phyloP scores from a whole-genome alignment of 2,113 vertebrate species.

The Dicentrarchus labrax region DNA sequence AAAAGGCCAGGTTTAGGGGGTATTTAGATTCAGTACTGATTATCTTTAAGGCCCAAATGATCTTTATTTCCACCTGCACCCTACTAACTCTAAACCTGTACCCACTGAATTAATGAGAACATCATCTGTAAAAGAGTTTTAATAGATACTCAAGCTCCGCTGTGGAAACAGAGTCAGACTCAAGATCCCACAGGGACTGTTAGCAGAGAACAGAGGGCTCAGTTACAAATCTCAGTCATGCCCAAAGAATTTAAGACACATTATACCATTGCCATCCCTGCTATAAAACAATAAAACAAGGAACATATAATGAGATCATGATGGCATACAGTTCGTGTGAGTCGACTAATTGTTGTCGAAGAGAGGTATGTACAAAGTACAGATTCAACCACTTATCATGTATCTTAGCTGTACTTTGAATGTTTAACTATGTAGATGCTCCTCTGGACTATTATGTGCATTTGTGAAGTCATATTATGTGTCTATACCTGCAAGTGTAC shows the following conservation, averaged over 20 bases:
- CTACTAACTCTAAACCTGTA: neutral
- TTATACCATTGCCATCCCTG: conserved; percentile 5
- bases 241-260: conserved; percentile 39
- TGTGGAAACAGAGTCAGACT: conserved; percentile 59
- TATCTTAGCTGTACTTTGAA: neutral
- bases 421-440: neutral
- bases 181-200: conserved; percentile 37
- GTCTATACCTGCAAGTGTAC: neutral
- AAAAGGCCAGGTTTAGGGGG: neutral
- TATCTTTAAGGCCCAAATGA: conserved; percentile 3
- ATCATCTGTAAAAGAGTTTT: conserved; percentile 45
- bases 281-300: conserved; percentile 32
- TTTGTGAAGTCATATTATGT: neutral
- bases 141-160: conserved; percentile 37
- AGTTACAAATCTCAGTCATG: conserved; percentile 45
- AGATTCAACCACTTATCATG: neutral
- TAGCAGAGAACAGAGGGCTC: conserved; percentile 17
- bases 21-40: conserved; percentile 17
- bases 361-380: neutral
- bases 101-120: conserved; percentile 49
- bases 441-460: neutral
- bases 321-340: neutral
- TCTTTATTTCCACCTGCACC: conserved; percentile 23
- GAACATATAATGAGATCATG: conserved; percentile 1
- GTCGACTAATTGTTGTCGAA: neutral